A percentile compares a stretch with the other conserved stretches of the same genome.
These are phyloP conservation scores for Tyria jacobaeae DNA, from an alignment of 2,888 invertebrate genomes.

Conservation along the genomic window DNA sequence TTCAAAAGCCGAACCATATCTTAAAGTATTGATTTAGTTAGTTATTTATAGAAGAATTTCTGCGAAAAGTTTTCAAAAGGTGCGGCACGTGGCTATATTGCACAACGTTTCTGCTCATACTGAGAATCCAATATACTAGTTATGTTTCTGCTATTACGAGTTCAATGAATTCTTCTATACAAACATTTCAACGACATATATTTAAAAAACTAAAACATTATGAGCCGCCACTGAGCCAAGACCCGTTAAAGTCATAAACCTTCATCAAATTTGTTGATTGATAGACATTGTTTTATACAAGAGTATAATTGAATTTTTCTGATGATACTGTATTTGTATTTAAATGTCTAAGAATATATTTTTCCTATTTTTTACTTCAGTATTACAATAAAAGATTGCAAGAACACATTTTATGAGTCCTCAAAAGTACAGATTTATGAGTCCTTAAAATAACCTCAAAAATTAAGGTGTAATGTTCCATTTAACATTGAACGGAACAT, in stretches of 20 bases:
- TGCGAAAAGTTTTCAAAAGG: background rate
- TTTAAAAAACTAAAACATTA: background rate
- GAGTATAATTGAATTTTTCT: too few species aligned
- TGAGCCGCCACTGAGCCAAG: background rate
- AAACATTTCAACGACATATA: background rate
- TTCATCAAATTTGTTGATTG: background rate
- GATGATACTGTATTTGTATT: background rate
- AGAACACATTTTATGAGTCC: too few species aligned
- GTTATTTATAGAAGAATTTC: background rate
- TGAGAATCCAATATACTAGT: background rate
- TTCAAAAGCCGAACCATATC: background rate
- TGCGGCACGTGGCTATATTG: background rate
- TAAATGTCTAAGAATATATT: background rate
- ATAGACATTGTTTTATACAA: too few species aligned
- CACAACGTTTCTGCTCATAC: background rate
- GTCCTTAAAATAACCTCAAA: background rate
- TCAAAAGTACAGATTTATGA: too few species aligned
- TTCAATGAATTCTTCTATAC: background rate
- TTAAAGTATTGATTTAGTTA: background rate
- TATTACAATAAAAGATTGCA: background rate
- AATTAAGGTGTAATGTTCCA: constrained; percentile 13
- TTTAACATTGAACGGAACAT: constrained; percentile 17
- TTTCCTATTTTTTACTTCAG: background rate
- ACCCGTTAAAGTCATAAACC: background rate
- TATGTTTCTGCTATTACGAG: background rate